Base-by-base conservation (phyloP, 2,113 vertebrate genomes). In the Odontesthes bonariensis region DNA sequence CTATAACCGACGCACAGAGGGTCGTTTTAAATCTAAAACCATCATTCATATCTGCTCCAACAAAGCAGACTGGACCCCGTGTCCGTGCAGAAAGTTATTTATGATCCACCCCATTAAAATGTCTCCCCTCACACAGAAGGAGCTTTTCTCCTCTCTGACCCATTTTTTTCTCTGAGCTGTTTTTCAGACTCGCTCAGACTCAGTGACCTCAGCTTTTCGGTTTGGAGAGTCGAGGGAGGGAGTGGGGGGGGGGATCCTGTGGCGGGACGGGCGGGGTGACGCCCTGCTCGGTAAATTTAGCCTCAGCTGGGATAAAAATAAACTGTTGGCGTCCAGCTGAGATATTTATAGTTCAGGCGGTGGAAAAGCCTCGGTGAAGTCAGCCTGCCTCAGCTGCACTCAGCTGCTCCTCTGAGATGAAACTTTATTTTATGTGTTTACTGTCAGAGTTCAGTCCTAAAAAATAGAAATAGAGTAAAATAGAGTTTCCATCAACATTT, bases 281-380 rank as follows among this genome's bases (percentile, higher is more conserved):
- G 62, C 87, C 84, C 40, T 4, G 40, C 51, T 56, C 38, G 5
- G 75, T 83, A 83, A 79, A 89, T 86, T 84, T 89, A 89, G 79
- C 71, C 71, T 61, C 46, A 83, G 68, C 52, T 2, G 51, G 16
- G 81, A 62, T 71, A 85, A 85, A 89, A 89, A 89, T 89, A 89
- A n/a, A 47, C 59, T 10, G 22, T 0, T 1, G 20, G 32, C 10
- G n/a, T 51, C 33, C 71, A 53, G 69, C 59, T 22, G 8, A 46
- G 79, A 51, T 85, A 86, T 89, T 86, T 83, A 67, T 86, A 88
- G 65, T 0, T 54, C 19, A 27, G 56, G 3, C 27, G 17, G 19
- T 35, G 54, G 67, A 59, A 59, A 38, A 49, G 55, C 31, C 42
- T 57, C 38, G 10, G 17, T 44, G 23, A 67, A 38, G 0, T 22